phyloP scores from a whole-genome alignment of 2,797 vertebrate species.

The Coregonus ussuriensis region DNA sequence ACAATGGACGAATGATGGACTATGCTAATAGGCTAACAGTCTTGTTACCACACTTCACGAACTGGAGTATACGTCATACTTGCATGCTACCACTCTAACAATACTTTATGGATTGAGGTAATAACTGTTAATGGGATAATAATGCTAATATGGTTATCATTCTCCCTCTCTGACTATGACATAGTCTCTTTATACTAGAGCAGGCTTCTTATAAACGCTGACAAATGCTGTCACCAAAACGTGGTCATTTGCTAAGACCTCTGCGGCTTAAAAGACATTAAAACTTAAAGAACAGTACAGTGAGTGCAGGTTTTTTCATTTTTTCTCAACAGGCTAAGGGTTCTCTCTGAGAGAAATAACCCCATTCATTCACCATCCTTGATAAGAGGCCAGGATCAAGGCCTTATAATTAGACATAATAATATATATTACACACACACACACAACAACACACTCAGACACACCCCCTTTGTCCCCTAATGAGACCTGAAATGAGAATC shows the following conservation, averaged over 20 bases:
- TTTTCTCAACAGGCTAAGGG: not conserved
- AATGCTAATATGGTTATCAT: not conserved
- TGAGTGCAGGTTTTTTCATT: too few relatives aligned
- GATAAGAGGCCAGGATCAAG: constrained; percentile 63
- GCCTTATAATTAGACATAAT: constrained; percentile 50
- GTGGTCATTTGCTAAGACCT: not conserved
- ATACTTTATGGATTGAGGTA: not conserved
- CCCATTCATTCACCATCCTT: constrained; percentile 24
- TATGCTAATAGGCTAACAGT: constrained; percentile 56
- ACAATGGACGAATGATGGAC: constrained; percentile 59
- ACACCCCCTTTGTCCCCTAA: constrained; percentile 44
- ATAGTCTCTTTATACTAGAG: not conserved
- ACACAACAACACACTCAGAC: constrained; percentile 34
- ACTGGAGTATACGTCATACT: not conserved
- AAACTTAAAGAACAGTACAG: not conserved
- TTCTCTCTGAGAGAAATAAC: constrained; percentile 34
- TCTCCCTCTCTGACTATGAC: not conserved
- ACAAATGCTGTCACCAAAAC: too few relatives aligned
- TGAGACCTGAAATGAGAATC: constrained; percentile 68
- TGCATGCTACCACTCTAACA: not conserved
- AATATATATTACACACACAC: constrained; percentile 39
- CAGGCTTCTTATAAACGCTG: not conserved
- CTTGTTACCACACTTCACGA: constrained; percentile 25
- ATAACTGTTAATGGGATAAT: not conserved
- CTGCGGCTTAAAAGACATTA: not conserved